phyloP scores from a whole-genome alignment of 2,797 vertebrate species.

The Notolepis coatsorum region DNA sequence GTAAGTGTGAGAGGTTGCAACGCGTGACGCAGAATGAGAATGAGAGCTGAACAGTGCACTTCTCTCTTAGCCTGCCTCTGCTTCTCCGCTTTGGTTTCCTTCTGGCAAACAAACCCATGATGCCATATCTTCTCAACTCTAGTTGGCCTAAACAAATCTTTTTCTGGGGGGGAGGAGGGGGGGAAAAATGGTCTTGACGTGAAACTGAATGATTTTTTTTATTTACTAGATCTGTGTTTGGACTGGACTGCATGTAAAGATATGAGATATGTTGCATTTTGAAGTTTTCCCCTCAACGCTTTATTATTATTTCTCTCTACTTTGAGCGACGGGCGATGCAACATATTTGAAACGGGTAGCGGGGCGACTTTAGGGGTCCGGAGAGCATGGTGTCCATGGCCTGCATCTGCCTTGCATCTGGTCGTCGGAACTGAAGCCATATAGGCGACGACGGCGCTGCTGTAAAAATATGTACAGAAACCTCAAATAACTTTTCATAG shows the following conservation, averaged over 20 bases:
- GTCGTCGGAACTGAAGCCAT: conserved; percentile 33
- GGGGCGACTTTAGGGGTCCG: conserved; percentile 24
- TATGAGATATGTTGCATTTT: conserved; percentile 57
- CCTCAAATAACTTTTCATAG: not conserved
- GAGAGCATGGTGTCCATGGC: conserved; percentile 50
- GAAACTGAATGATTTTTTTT: conserved; percentile 38
- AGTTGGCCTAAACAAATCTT: conserved; percentile 23
- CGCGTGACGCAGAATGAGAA: conserved; percentile 41
- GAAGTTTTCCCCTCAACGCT: conserved; percentile 8
- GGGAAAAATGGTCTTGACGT: no score
- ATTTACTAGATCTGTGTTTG: not conserved
- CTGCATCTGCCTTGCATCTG: conserved; percentile 46
- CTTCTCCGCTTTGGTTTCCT: conserved; percentile 51
- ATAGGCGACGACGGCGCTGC: conserved; percentile 1
- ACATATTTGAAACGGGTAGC: conserved; percentile 30
- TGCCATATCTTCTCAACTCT: conserved; percentile 80
- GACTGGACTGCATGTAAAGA: conserved; percentile 54
- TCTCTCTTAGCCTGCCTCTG: conserved; percentile 56
- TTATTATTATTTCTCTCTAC: conserved; percentile 10
- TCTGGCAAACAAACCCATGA: conserved; percentile 53
- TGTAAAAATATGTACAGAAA: not conserved
- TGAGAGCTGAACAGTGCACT: conserved; percentile 45
- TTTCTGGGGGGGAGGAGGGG: no score
- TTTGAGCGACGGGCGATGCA: conserved; percentile 16
- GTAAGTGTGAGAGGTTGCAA: conserved; percentile 21